Percentiles rank a stretch among this genome's conserved stretches.
Evolutionary conservation across 2,888 invertebrate genomes (phyloP).

Genomic region (Dexiosoma caninum): DNA sequence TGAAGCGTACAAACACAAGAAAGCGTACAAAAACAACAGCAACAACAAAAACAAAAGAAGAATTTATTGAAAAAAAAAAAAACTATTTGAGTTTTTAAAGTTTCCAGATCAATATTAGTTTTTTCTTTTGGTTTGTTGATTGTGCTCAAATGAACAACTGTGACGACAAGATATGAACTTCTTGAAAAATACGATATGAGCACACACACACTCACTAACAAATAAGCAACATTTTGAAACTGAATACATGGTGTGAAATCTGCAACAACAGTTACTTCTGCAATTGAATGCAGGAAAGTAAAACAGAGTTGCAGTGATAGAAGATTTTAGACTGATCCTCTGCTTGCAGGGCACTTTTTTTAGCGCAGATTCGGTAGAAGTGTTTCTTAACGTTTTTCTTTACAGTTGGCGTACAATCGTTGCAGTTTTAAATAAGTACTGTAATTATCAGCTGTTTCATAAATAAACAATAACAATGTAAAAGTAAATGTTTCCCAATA

Average conservation of each 20-base stretch:
- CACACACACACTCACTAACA: background rate
- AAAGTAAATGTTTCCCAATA: too few relatives aligned
- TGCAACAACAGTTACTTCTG: conserved; percentile 52
- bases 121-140: conserved; percentile 10
- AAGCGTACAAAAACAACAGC: background rate
- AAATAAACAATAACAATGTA: too few relatives aligned
- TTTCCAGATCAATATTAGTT: conserved; percentile 26
- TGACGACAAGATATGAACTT: conserved; percentile 51
- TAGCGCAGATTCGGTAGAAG: conserved; percentile 1
- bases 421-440: too few relatives aligned
- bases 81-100: conserved; percentile 32
- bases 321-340: conserved; percentile 9
- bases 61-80: background rate
- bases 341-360: conserved; percentile 43
- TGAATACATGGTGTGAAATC: conserved; percentile 38
- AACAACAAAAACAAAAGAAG: background rate
- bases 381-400: conserved; percentile 9
- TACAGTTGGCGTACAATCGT: too few relatives aligned
- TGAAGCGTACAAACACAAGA: conserved; percentile 26
- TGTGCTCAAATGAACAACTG: conserved; percentile 51
- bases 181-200: conserved; percentile 5
- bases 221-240: conserved; percentile 10
- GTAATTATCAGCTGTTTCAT: too few relatives aligned
- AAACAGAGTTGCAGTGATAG: conserved; percentile 2
- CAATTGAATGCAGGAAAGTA: conserved; percentile 39